These are phyloP conservation scores for Euphydryas editha DNA, from an alignment of 2,888 invertebrate genomes.

Conservation along the genomic window DNA sequence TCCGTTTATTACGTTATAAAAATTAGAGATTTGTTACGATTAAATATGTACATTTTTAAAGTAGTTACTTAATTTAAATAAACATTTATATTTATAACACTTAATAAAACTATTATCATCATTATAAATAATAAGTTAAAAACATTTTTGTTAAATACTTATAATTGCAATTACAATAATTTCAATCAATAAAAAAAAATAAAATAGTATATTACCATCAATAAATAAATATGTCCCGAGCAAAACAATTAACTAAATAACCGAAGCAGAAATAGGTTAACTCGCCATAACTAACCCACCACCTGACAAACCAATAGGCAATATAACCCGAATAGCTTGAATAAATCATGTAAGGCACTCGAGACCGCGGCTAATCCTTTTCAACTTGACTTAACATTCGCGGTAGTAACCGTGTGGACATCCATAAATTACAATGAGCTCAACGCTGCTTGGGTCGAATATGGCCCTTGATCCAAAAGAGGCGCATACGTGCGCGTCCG, in stretches of 20 bases:
- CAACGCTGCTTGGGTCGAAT: slow-evolving; percentile 48
- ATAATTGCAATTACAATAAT: too few species aligned
- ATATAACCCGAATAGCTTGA: slow-evolving; percentile 43
- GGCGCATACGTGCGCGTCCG: slow-evolving; percentile 56
- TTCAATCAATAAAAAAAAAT: too few species aligned
- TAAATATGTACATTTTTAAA: too few species aligned
- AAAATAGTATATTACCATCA: too few species aligned
- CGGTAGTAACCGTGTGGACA: slow-evolving; percentile 56
- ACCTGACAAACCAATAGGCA: slow-evolving; percentile 44
- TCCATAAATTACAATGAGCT: slow-evolving; percentile 78
- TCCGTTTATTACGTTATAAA: too few species aligned
- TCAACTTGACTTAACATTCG: slow-evolving; percentile 73
- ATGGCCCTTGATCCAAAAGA: slow-evolving; percentile 54
- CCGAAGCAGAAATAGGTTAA: background rate
- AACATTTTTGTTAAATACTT: too few species aligned
- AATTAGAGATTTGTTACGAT: too few species aligned
- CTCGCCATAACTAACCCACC: slow-evolving; percentile 27
- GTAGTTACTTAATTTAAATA: too few species aligned
- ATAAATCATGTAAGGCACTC: slow-evolving; percentile 40
- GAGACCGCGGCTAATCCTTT: slow-evolving; percentile 64
- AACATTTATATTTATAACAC: too few species aligned
- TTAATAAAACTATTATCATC: too few species aligned
- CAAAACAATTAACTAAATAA: background rate
- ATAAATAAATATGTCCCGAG: background rate
- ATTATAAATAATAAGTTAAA: too few species aligned